Conservation (phyloP, 2,888 invertebrate genomes). For the Drosophila longiperda region DNA sequence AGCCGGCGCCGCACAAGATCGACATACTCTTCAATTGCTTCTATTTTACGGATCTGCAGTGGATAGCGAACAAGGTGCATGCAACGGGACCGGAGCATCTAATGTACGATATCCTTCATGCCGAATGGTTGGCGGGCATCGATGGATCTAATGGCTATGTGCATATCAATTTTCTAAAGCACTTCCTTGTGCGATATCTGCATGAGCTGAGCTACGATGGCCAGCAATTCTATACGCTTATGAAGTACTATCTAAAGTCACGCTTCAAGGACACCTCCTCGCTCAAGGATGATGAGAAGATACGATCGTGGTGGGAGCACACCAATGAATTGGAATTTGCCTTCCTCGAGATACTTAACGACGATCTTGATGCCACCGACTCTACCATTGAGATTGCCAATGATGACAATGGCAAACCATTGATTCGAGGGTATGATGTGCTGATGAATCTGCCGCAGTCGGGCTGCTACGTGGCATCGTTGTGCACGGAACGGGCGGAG, state of each 20-base stretch:
- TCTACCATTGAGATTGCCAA: slow-evolving; percentile 12
- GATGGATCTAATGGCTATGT: slow-evolving; percentile 77
- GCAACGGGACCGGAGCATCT: slow-evolving; percentile 91
- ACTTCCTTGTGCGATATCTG: slow-evolving; percentile 90
- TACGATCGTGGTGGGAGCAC: slow-evolving; percentile 82
- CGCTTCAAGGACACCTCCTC: slow-evolving; percentile 73
- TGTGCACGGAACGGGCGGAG: slow-evolving; percentile 91
- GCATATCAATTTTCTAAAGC: slow-evolving; percentile 85
- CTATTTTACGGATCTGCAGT: slow-evolving; percentile 91
- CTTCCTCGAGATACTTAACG: slow-evolving; percentile 82
- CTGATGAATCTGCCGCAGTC: slow-evolving; percentile 85
- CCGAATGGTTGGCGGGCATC: slow-evolving; percentile 70
- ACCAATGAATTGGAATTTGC: slow-evolving; percentile 85
- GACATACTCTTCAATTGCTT: slow-evolving; percentile 88
- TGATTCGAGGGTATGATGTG: slow-evolving; percentile 84
- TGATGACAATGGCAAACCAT: background rate
- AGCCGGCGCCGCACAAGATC: slow-evolving; percentile 82
- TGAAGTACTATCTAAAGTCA: slow-evolving; percentile 86
- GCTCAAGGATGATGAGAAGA: slow-evolving; percentile 79
- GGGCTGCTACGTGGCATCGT: slow-evolving; percentile 90
- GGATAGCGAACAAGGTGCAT: slow-evolving; percentile 92
- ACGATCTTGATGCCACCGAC: slow-evolving; percentile 76
- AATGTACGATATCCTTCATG: slow-evolving; percentile 90
- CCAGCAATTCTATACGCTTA: slow-evolving; percentile 91
- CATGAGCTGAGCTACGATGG: slow-evolving; percentile 92